Evolutionary conservation across 2,797 vertebrate genomes (phyloP).

Genomic region (Crypturellus tataupa): DNA sequence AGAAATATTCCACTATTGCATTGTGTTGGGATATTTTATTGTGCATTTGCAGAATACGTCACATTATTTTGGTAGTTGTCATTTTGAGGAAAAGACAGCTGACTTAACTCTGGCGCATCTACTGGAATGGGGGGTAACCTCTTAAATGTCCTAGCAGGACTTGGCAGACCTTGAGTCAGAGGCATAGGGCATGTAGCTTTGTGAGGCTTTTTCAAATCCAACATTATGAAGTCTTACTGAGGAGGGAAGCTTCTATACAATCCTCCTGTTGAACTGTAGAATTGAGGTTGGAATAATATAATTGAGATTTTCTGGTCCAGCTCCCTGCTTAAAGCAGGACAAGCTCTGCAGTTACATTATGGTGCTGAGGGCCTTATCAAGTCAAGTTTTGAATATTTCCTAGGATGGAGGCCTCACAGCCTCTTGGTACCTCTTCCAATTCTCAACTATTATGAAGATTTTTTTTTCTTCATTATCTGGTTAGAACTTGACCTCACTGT

Average conservation of each 20-base stretch:
- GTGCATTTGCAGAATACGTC: background rate
- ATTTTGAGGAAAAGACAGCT: background rate
- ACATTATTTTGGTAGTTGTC: background rate
- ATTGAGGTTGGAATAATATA: background rate
- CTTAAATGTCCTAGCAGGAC: too few species aligned
- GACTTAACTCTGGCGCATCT: too few species aligned
- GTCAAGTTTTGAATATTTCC: background rate
- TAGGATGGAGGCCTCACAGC: background rate
- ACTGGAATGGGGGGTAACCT: too few species aligned
- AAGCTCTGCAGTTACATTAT: background rate
- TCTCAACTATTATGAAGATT: too few species aligned
- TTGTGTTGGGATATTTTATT: background rate
- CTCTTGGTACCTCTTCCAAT: too few species aligned
- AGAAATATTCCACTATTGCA: background rate
- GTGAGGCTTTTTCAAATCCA: too few species aligned
- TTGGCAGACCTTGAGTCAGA: too few species aligned
- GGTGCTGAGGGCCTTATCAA: too few species aligned
- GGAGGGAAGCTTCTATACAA: too few species aligned
- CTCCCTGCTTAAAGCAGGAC: background rate
- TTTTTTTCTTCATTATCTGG: too few species aligned
- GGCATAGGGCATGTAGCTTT: too few species aligned
- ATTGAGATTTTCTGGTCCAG: background rate
- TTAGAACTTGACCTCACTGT: background rate
- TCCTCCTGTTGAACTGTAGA: background rate
- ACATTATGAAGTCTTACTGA: too few species aligned